Base-by-base conservation (phyloP, 1,140 invertebrate species). In the Drosophila ironensis region DNA sequence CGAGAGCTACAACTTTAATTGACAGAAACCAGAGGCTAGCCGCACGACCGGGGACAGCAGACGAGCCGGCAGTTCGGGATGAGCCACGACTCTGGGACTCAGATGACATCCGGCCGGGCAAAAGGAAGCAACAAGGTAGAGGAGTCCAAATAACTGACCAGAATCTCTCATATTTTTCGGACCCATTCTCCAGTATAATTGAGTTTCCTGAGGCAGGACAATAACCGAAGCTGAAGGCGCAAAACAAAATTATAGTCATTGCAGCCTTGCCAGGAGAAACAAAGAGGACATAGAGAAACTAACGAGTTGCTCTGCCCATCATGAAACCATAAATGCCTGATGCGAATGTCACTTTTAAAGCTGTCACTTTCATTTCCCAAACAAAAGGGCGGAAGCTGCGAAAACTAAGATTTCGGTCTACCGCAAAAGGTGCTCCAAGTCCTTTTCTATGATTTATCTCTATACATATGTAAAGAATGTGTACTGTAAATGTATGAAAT, bases 1-100 rank as follows among this genome's bases (percentile, higher is more conserved):
- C 78, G 70, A 69, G 61, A 84, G 61, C 56, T 72, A 70, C 61
- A 84, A 78, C 73, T 84, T 78, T 86, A 86, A 84, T 84, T 84
- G 80, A 60, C 50, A 51, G 24, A 45, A 51, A 40, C 20, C 16
- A 42, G 47, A 12, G 9, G n/a, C 14, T 11, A 12, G 35, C 14
- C 19, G 41, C 30, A 16, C 67, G 38, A 59, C 74, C 42, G 22
- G 17, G 16, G 25, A 11, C 17, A 22, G 19, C n/a, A 3, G 20
- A 3, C 5, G 20, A 5, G 20, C 20, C 20, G 5, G 30, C 9
- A 11, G n/a, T 3, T 2, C 9, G 20, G 25, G 7, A 41, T 20
- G 56, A 14, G 11, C 12, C 41, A 38, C n/a, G 47, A 40, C 24
- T 17, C 56, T 46, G 41, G 19, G 56, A 48, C 30, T 46, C 28